Base-by-base conservation (phyloP, 2,797 vertebrate genomes). In the Acanthis flammea region DNA sequence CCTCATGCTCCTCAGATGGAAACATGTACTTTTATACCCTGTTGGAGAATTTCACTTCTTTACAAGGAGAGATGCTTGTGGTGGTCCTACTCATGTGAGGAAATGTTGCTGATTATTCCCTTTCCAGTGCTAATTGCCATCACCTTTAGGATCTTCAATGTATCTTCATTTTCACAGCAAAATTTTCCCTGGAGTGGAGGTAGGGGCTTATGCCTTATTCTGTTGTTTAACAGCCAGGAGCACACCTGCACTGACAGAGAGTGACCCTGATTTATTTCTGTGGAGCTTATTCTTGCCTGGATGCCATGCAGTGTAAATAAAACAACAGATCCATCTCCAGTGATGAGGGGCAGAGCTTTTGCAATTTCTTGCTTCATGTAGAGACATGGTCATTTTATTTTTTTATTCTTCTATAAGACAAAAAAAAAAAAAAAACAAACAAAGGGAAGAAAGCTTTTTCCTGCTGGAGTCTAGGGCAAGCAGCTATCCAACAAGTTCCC, bases 251-350 rank as follows among this genome's bases (percentile, higher is more conserved):
- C 63, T 75, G 53, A 37, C 53, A 86, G 58, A 35, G 77, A 74
- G 57, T 70, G 76, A 74, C 63, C 84, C 51, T 93, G 22, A 88
- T 90, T 94, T 92, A 66, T 92, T 91, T 91, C 86, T 85, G 63
- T 70, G 44, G 50, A 76, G 48, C 53, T 81, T 77, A 17, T 70
- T 31, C 33, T 65, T 92, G 86, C 66, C 51, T 78, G 41, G 41
- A 28, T 88, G 44, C 63, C 81, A 68, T 54, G 58, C 30, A 62
- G 53, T 19, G 66, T 94, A 90, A 96, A 95, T 94, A 95, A 88
- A 96, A 96, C 70, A 92, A 88, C 73, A 88, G 58, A 68, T 80
- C 68, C 21, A 2, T 71, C 67, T 88, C 48, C 48, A 58, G 51
- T 92, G 63, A 78, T 7, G 51, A 94, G 73, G 54, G 50, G 68